Evolutionary conservation across 1,140 invertebrate species (phyloP).

Genomic region (Belonocnema kinseyi): DNA sequence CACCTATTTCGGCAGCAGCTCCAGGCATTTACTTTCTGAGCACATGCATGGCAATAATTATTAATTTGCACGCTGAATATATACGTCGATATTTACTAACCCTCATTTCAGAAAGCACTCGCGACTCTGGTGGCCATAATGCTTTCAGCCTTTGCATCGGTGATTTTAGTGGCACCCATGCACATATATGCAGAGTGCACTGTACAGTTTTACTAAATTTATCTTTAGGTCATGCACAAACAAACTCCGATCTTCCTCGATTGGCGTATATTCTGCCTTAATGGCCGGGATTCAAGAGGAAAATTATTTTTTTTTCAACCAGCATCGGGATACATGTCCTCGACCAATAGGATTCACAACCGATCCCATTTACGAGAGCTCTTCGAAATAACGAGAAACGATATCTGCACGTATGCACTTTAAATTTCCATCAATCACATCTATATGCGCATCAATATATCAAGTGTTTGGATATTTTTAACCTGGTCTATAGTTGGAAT

Average conservation of each 20-base stretch:
- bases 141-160: not conserved
- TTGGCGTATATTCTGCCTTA: constrained; percentile 1
- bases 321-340: not conserved
- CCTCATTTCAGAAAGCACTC: constrained; percentile 9
- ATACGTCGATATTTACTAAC: constrained; percentile 16
- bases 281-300: not conserved
- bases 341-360: not conserved
- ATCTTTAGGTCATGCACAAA: not conserved
- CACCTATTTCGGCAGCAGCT: constrained; percentile 14
- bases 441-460: too few species aligned
- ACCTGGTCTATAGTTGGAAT: too few species aligned
- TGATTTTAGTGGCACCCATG: not conserved
- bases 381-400: not conserved
- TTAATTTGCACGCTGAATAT: not conserved
- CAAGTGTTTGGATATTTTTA: too few species aligned
- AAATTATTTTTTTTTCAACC: not conserved
- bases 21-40: constrained; percentile 14
- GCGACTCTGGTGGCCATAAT: constrained; percentile 2
- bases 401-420: too few species aligned
- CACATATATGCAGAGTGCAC: not conserved
- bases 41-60: constrained; percentile 19
- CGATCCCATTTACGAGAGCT: not conserved
- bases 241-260: not conserved
- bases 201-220: constrained; percentile 16
- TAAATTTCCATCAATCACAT: too few species aligned